A percentile compares a stretch with the other conserved stretches of the same genome.
phyloP scores from a whole-genome alignment of 1,140 invertebrate genomes.

The Caenorhabditis brenneri region DNA sequence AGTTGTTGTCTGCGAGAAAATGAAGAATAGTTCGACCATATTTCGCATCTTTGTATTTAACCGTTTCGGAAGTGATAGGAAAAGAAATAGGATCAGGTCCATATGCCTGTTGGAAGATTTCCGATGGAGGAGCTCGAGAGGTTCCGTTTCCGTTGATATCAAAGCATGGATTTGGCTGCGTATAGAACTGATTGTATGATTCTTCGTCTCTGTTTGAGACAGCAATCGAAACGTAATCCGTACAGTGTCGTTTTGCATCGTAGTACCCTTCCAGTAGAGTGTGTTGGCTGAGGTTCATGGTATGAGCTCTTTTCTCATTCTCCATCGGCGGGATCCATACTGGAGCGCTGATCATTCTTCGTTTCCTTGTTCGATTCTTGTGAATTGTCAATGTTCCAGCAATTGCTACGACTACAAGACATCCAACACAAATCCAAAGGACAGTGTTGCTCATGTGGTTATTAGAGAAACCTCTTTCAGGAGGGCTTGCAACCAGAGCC shows the following conservation, averaged over 20 bases:
- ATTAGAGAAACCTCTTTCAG: not conserved
- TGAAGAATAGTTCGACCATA: not conserved
- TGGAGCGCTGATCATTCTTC: constrained; percentile 39
- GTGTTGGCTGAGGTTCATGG: not conserved
- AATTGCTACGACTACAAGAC: not conserved
- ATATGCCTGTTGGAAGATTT: constrained; percentile 57
- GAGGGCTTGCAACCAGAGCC: not conserved
- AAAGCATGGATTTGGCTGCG: too few relatives aligned
- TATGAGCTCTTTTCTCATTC: not conserved
- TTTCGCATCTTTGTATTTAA: not conserved
- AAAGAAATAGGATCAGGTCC: constrained; percentile 51
- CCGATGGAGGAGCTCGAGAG: not conserved
- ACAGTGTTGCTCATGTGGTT: not conserved
- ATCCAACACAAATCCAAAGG: not conserved
- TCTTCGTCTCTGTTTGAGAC: too few relatives aligned
- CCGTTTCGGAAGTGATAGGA: not conserved
- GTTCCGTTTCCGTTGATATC: too few relatives aligned
- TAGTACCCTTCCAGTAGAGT: not conserved
- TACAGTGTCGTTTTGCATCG: constrained; percentile 14
- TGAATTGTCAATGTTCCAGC: not conserved
- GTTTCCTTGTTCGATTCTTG: constrained; percentile 34
- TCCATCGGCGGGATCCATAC: constrained; percentile 45
- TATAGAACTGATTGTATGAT: too few relatives aligned
- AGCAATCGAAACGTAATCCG: too few relatives aligned
- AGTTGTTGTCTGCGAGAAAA: not conserved